phyloP scores from a whole-genome alignment of 2,888 invertebrate genomes.

The Dolichopus griseipennis region DNA sequence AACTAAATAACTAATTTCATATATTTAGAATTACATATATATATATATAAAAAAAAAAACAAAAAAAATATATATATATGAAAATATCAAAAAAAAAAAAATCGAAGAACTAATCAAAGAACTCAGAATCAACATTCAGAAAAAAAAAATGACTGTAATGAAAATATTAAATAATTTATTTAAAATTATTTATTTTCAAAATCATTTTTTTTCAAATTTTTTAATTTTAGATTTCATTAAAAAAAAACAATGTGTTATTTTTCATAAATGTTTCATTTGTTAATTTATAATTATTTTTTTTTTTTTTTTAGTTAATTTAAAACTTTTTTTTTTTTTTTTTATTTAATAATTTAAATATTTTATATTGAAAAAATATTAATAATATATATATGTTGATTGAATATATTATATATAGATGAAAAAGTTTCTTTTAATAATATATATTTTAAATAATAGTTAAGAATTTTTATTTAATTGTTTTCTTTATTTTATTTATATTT shows the following conservation, averaged over 20 bases:
- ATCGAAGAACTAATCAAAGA: constrained; percentile 14
- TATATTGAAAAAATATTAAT: too few relatives aligned
- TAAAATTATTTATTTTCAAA: neutral
- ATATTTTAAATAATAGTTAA: too few relatives aligned
- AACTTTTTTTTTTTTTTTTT: too few relatives aligned
- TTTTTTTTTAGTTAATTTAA: constrained; percentile 15
- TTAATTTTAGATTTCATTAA: constrained; percentile 33
- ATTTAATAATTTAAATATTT: too few relatives aligned
- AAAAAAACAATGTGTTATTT: constrained; percentile 21
- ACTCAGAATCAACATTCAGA: neutral
- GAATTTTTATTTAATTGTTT: too few relatives aligned
- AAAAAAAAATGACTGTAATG: too few relatives aligned
- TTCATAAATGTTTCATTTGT: neutral
- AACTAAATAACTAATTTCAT: constrained; percentile 21
- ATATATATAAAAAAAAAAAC: constrained; percentile 27
- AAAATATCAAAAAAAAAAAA: constrained; percentile 19
- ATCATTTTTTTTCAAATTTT: too few relatives aligned
- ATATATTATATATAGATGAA: too few relatives aligned
- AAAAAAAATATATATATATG: constrained; percentile 19
- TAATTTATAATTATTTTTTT: neutral
- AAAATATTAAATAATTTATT: constrained; percentile 15
- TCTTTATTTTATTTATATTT: too few relatives aligned
- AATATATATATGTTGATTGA: too few relatives aligned
- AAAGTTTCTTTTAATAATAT: too few relatives aligned
- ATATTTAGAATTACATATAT: constrained; percentile 26